Percentiles rank a stretch among this genome's conserved stretches.
Conservation (phyloP, 1,140 invertebrate genomes). For the Nixonia krombeini region DNA sequence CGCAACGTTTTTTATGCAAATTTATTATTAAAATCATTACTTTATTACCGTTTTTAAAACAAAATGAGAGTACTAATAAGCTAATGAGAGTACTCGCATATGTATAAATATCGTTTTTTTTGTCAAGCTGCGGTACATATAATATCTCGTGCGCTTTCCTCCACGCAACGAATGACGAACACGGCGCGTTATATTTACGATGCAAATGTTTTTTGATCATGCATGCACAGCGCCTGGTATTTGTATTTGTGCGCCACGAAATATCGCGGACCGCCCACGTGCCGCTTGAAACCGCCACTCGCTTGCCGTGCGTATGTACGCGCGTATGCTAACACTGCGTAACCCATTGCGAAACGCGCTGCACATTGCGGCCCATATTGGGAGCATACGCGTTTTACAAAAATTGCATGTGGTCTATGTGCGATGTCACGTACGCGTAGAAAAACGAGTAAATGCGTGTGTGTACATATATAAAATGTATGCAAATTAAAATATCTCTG, state of each 20-base stretch:
- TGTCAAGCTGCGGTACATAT: too few relatives aligned
- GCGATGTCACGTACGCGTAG: background rate
- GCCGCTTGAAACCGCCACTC: constrained; percentile 48
- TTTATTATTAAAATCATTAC: too few relatives aligned
- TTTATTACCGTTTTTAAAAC: too few relatives aligned
- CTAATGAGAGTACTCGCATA: too few relatives aligned
- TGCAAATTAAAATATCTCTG: too few relatives aligned
- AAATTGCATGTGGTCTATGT: too few relatives aligned
- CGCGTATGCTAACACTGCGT: constrained; percentile 24
- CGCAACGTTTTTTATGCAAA: too few relatives aligned
- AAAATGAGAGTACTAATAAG: too few relatives aligned
- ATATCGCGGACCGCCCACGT: constrained; percentile 42
- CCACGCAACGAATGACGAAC: background rate
- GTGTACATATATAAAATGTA: too few relatives aligned
- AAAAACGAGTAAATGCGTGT: too few relatives aligned
- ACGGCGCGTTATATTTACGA: constrained; percentile 12
- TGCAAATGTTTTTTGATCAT: constrained; percentile 27
- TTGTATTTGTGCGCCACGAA: constrained; percentile 34
- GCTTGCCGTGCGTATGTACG: constrained; percentile 16
- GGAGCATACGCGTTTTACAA: constrained; percentile 18
- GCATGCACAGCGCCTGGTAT: constrained; percentile 20
- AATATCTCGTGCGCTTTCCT: constrained; percentile 2
- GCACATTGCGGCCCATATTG: constrained; percentile 23
- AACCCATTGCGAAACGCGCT: too few relatives aligned
- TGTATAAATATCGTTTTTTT: too few relatives aligned